phyloP scores from a whole-genome alignment of 2,113 vertebrate genomes.

The Neodontobutis hainanensis region DNA sequence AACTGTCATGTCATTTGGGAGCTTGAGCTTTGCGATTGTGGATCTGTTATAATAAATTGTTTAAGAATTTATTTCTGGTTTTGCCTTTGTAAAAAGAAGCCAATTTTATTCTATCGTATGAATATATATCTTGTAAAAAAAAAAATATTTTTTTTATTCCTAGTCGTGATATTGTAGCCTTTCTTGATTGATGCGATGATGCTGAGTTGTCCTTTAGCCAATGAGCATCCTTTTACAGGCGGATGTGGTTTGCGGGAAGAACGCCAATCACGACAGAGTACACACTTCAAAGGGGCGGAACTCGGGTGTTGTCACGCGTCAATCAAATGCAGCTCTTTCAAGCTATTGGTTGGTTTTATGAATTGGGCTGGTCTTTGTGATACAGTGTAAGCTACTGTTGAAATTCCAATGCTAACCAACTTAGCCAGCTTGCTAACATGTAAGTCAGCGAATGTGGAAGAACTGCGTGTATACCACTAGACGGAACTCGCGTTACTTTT shows the following conservation, averaged over 20 bases:
- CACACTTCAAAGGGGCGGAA: slow-evolving; percentile 41
- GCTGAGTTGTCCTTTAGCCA: slow-evolving; percentile 41
- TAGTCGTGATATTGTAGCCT: slow-evolving; percentile 3
- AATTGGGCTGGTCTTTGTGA: slow-evolving; percentile 58
- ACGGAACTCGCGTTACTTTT: slow-evolving; percentile 2
- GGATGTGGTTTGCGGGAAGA: slow-evolving; percentile 49
- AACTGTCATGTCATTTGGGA: slow-evolving; percentile 67
- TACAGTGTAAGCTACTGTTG: slow-evolving; percentile 71
- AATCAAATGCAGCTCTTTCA: slow-evolving; percentile 32
- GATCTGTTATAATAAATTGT: slow-evolving; percentile 78
- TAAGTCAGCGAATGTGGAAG: slow-evolving; percentile 50
- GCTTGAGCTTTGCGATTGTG: slow-evolving; percentile 67
- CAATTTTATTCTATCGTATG: too few relatives aligned
- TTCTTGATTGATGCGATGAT: slow-evolving; percentile 11
- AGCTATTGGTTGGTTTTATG: slow-evolving; percentile 42
- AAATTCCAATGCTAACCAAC: slow-evolving; percentile 82
- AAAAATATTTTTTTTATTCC: neutral
- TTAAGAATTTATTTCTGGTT: slow-evolving; percentile 64
- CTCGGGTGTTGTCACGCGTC: slow-evolving; percentile 33
- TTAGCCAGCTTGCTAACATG: slow-evolving; percentile 76
- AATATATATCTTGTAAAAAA: too few relatives aligned
- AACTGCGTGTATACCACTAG: slow-evolving; percentile 5
- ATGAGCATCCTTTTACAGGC: slow-evolving; percentile 34
- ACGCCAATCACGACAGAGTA: slow-evolving; percentile 48
- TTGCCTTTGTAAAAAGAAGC: slow-evolving; percentile 38